Evolutionary conservation across 1,140 invertebrate genomes (phyloP), one percentile per base, ranked within the genome.

Genomic region (Brachionus calyciflorus): DNA sequence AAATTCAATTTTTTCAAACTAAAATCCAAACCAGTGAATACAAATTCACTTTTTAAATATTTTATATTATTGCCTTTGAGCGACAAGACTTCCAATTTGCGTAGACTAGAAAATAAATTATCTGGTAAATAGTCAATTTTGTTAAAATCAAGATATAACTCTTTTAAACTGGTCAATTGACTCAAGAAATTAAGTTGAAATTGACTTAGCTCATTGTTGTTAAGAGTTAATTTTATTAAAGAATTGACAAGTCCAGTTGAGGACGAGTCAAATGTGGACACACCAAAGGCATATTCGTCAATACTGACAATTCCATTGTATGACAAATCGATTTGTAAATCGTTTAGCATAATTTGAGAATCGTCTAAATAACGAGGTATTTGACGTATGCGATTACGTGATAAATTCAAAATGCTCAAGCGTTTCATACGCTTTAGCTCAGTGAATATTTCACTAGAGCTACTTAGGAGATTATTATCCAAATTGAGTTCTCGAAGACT

Each of bases 1-100:
- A 76, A n/a, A 76, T 76, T 76, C 24, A 76, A 60, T 41, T 44
- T 44, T 63, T 76, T 76, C 51, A 76, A 48, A 19, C 26, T 55
- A 28, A 65, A 65, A 30, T 44, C 21, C 1, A 76, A 30, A 1
- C 73, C 73, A 12, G 46, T 12, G 21, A 76, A 76, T 12, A 41
- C 21, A 1, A 37, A 40, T 19, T 57, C 17, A 9, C 9, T 28
- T 1, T 46, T 17, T n/a, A 76, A 10, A 21, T 1, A 30, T 19
- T 33, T 26, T 12, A 76, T 57, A 6, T 28, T 41, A 33, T 76
- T 76, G 7, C 73, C 73, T 53, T 28, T 37, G 14, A 76, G 17
- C 7, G 73, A 76, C 21, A 76, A 37, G 9, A 60, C 51, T 46
- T 76, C 12, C 1, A 76, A 41, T 17, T 57, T 9, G 2, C 46